phyloP scores from a whole-genome alignment of 2,888 invertebrate species.

The Troilus luridus region DNA sequence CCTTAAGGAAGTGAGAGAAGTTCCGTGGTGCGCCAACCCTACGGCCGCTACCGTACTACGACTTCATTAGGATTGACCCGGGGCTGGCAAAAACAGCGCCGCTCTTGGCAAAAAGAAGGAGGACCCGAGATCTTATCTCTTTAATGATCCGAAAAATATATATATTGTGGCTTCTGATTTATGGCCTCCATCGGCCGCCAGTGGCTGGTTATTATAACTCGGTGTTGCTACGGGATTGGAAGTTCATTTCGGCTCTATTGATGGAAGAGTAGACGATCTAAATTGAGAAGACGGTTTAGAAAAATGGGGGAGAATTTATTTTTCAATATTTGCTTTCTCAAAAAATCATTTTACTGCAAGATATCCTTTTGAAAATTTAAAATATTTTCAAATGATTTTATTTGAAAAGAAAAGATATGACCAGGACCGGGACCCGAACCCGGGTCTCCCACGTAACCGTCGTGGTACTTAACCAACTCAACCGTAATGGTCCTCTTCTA shows the following conservation, averaged over 20 bases:
- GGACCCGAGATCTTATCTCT: slow-evolving; percentile 7
- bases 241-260: not conserved
- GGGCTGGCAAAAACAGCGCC: not conserved
- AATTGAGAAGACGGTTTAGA: not conserved
- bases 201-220: not conserved
- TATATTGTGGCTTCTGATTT: slow-evolving; percentile 32
- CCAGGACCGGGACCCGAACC: too few species aligned
- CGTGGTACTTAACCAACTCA: too few species aligned
- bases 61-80: not conserved
- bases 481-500: too few species aligned
- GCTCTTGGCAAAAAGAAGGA: not conserved
- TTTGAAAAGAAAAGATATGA: too few species aligned
- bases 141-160: slow-evolving; percentile 35
- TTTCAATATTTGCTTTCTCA: too few species aligned
- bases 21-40: not conserved
- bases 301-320: not conserved
- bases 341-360: too few species aligned
- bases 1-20: too few species aligned
- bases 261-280: not conserved
- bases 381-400: too few species aligned
- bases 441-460: too few species aligned
- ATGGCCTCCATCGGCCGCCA: not conserved
- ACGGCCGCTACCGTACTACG: not conserved
- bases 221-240: not conserved
- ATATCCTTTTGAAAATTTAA: too few species aligned